phyloP scores from a whole-genome alignment of 2,797 vertebrate species.

The Eulemur rubriventer region DNA sequence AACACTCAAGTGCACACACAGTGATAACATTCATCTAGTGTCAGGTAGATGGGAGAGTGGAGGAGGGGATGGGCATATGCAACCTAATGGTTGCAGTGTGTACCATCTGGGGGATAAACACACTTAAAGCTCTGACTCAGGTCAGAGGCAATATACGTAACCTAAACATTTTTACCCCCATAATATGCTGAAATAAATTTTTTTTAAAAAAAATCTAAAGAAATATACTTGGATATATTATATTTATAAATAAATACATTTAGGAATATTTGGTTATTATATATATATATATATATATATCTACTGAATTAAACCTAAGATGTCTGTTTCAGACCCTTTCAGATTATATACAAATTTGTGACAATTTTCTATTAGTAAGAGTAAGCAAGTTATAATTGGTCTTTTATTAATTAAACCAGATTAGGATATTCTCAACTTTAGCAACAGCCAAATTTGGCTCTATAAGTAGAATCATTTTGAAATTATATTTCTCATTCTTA shows the following conservation, averaged over 20 bases:
- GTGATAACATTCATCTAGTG: too few relatives aligned
- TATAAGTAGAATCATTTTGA: not conserved
- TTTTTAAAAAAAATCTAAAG: not conserved
- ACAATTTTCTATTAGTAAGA: not conserved
- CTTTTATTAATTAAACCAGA: not conserved
- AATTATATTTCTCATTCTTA: not conserved
- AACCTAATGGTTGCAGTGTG: too few relatives aligned
- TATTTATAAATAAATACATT: not conserved
- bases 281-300: too few relatives aligned
- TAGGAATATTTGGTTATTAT: not conserved
- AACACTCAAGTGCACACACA: too few relatives aligned
- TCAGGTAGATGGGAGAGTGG: too few relatives aligned
- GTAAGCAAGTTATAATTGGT: not conserved
- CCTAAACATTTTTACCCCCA: too few relatives aligned
- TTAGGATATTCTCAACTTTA: not conserved
- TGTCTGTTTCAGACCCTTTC: not conserved
- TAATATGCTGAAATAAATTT: too few relatives aligned
- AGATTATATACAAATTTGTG: not conserved
- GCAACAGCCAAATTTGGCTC: not conserved
- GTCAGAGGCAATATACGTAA: too few relatives aligned
- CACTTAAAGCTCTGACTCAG: too few relatives aligned
- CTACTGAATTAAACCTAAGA: not conserved
- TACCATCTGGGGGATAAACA: too few relatives aligned
- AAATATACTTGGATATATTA: not conserved
- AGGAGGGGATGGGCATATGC: too few relatives aligned